These are phyloP conservation scores for Papilio xuthus DNA, from an alignment of 1,140 invertebrate species.

Conservation along the genomic window DNA sequence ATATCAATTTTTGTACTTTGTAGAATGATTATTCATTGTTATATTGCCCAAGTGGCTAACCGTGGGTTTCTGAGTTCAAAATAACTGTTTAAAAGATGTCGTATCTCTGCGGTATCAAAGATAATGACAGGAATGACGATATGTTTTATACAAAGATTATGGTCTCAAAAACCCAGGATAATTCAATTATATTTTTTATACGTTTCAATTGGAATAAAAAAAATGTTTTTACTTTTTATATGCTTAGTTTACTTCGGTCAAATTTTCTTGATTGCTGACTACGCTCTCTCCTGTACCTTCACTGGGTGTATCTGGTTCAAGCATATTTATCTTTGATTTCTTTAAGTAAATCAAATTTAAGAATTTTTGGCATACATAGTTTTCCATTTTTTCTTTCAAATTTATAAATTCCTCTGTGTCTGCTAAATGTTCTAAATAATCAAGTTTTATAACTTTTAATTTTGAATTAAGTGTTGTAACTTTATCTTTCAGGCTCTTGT, in stretches of 20 bases:
- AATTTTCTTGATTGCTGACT: conserved; percentile 5
- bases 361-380: conserved; percentile 63
- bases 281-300: neutral
- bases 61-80: too few relatives aligned
- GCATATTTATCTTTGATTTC: conserved; percentile 42
- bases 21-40: neutral
- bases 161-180: too few relatives aligned
- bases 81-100: too few relatives aligned
- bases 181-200: neutral
- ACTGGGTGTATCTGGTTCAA: conserved; percentile 2
- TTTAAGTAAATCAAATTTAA: conserved; percentile 57
- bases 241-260: neutral
- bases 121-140: too few relatives aligned
- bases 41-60: too few relatives aligned
- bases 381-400: conserved; percentile 70
- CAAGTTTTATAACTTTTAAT: conserved; percentile 52
- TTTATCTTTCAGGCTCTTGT: conserved; percentile 59
- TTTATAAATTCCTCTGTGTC: conserved; percentile 70
- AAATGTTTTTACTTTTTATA: neutral
- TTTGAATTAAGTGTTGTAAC: conserved; percentile 46
- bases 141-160: too few relatives aligned
- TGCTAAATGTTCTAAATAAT: conserved; percentile 62
- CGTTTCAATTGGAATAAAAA: neutral
- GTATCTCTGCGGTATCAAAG: too few relatives aligned
- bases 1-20: neutral